Conservation (phyloP, 2,797 vertebrate species). For the Coluber constrictor region DNA sequence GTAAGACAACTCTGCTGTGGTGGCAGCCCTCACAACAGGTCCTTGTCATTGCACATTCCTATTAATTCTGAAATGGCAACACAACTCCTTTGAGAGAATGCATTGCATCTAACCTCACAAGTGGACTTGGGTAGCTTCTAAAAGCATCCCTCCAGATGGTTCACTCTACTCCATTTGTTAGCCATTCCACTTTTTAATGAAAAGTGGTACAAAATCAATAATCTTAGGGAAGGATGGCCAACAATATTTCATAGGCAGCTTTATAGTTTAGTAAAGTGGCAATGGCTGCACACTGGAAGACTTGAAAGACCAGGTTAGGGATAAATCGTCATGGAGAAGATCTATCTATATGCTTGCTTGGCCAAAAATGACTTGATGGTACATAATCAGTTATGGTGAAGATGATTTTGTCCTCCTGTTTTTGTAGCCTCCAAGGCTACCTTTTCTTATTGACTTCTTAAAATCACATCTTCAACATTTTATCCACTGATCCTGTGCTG, state of each 20-base stretch:
- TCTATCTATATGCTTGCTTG: background rate
- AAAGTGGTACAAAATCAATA: conserved; percentile 31
- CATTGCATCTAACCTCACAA: background rate
- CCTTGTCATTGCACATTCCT: background rate
- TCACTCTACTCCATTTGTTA: conserved; percentile 7
- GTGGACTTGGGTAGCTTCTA: background rate
- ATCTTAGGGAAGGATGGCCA: background rate
- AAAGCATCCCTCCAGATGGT: background rate
- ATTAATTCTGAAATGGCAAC: background rate
- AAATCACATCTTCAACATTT: background rate
- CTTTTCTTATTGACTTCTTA: background rate
- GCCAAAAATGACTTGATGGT: background rate
- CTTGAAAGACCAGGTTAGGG: background rate
- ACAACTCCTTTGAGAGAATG: background rate
- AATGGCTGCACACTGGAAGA: background rate
- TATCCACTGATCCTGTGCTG: background rate
- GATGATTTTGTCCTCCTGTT: background rate
- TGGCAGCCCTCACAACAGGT: background rate
- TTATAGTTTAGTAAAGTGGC: background rate
- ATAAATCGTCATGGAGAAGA: background rate
- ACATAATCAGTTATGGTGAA: background rate
- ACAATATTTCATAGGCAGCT: background rate
- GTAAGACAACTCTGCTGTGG: background rate
- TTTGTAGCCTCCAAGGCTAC: background rate
- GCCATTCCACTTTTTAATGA: conserved; percentile 27